Conservation (phyloP, 2,113 vertebrate genomes). For the Blennius ocellaris region DNA sequence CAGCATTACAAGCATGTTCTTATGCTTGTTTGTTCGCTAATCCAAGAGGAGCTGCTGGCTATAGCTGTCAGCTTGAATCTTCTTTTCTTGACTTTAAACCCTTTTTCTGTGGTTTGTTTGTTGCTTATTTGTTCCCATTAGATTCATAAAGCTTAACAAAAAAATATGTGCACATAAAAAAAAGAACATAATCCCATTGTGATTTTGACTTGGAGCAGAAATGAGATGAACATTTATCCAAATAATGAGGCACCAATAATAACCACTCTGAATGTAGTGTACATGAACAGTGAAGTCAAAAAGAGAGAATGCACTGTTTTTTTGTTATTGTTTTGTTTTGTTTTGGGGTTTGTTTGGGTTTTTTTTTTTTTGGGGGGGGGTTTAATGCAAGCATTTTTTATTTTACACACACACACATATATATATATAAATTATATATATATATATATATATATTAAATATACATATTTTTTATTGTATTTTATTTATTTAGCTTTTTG, state of each 20-base stretch:
- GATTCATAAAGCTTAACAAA: background rate
- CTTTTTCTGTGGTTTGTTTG: conserved; percentile 17
- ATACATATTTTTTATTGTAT: too few relatives aligned
- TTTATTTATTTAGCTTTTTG: too few relatives aligned
- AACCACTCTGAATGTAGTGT: background rate
- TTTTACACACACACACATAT: too few relatives aligned
- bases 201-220: background rate
- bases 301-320: background rate
- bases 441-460: too few relatives aligned
- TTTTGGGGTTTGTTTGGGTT: too few relatives aligned
- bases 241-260: background rate
- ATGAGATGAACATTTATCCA: conserved; percentile 15
- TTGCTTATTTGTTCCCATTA: conserved; percentile 27
- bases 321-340: background rate
- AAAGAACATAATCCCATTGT: background rate
- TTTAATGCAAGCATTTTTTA: too few relatives aligned
- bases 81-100: conserved; percentile 4
- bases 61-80: conserved; percentile 30
- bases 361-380: too few relatives aligned
- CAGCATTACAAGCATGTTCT: conserved; percentile 27
- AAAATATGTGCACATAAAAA: background rate
- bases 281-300: background rate
- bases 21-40: conserved; percentile 35
- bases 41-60: conserved; percentile 28
- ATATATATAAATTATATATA: too few relatives aligned